Evolutionary conservation across 1,140 invertebrate species (phyloP).

Genomic region (Stegodyphus mimosarum): DNA sequence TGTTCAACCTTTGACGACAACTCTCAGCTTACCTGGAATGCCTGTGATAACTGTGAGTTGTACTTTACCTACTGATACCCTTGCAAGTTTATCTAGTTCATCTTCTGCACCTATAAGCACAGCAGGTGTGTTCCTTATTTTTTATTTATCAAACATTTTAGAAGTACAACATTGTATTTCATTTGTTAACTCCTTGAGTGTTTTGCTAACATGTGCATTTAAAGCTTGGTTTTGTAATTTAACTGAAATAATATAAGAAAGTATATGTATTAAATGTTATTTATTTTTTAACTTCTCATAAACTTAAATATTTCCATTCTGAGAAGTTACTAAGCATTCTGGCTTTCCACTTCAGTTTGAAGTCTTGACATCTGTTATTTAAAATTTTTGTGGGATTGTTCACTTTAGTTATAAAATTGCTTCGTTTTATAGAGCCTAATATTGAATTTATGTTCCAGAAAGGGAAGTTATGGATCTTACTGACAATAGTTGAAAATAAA

Average conservation of each 20-base stretch:
- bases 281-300: neutral
- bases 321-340: neutral
- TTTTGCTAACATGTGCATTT: neutral
- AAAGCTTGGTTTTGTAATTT: neutral
- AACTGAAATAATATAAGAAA: neutral
- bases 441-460: too few relatives aligned
- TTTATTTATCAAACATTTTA: neutral
- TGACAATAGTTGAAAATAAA: too few relatives aligned
- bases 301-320: neutral
- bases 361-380: too few relatives aligned
- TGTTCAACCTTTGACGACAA: constrained; percentile 72
- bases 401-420: too few relatives aligned
- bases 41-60: constrained; percentile 84
- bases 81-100: constrained; percentile 31
- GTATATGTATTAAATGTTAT: neutral
- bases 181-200: neutral
- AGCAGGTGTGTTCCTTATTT: constrained; percentile 12
- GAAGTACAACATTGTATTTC: neutral
- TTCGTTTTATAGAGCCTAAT: too few relatives aligned
- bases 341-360: too few relatives aligned
- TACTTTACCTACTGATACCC: constrained; percentile 69
- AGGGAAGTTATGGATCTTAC: too few relatives aligned
- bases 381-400: too few relatives aligned
- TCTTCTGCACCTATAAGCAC: constrained; percentile 16
- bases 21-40: constrained; percentile 82